Conservation (phyloP, 2,797 vertebrate genomes). For the Ceryle rudis region DNA sequence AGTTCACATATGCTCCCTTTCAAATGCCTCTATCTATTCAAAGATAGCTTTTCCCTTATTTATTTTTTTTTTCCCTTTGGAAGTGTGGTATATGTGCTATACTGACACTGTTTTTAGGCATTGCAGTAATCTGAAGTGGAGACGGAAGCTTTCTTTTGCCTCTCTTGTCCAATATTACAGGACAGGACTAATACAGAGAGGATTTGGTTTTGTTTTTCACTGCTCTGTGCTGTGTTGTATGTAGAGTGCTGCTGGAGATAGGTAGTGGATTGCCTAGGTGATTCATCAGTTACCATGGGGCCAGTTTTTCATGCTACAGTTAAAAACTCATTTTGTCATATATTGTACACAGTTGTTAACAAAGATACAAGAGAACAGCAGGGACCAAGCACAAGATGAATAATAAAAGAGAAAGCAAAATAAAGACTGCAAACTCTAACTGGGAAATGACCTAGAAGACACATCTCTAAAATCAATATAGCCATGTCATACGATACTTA, state of each 20-base stretch:
- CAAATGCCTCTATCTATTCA: not conserved
- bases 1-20: not conserved
- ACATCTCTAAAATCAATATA: constrained; percentile 20
- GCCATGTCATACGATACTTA: not conserved
- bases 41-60: not conserved
- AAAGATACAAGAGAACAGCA: not conserved
- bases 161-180: not conserved
- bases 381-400: not conserved
- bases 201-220: not conserved
- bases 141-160: not conserved
- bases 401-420: not conserved
- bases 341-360: not conserved
- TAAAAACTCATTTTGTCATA: not conserved
- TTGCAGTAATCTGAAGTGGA: not conserved
- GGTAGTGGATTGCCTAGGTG: not conserved
- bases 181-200: not conserved
- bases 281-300: not conserved
- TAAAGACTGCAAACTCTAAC: not conserved
- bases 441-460: not conserved
- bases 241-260: not conserved
- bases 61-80: too few relatives aligned
- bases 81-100: not conserved
- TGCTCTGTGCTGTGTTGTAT: not conserved
- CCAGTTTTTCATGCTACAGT: not conserved
- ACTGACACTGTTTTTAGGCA: not conserved